Conservation (phyloP, 2,888 invertebrate species). For the Hirtodrosophila duncani region DNA sequence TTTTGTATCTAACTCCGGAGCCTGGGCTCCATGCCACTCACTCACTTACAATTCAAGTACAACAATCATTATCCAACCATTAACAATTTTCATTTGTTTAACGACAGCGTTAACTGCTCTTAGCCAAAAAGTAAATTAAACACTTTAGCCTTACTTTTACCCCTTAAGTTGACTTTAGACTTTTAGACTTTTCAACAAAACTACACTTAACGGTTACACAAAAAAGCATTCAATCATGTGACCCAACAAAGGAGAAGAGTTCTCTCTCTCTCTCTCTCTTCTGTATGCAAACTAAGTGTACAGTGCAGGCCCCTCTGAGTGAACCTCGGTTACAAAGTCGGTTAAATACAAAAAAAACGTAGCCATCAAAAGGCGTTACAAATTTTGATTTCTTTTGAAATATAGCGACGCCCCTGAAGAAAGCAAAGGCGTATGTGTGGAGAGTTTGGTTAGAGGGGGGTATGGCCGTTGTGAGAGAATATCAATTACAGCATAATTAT, state of each 20-base stretch:
- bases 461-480: slow-evolving; percentile 43
- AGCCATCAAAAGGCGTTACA: slow-evolving; percentile 68
- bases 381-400: slow-evolving; percentile 73
- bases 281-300: slow-evolving; percentile 68
- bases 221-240: slow-evolving; percentile 18
- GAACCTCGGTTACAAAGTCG: slow-evolving; percentile 28
- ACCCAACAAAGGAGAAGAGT: slow-evolving; percentile 3
- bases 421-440: slow-evolving; percentile 4
- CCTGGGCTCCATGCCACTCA: no score
- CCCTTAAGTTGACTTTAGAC: slow-evolving; percentile 25
- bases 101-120: no score
- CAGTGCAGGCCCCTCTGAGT: slow-evolving; percentile 5
- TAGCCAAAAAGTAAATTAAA: no score
- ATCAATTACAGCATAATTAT: slow-evolving; percentile 73
- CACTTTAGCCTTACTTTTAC: no score
- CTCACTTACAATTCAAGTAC: no score
- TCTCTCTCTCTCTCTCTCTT: slow-evolving; percentile 23
- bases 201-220: slow-evolving; percentile 38
- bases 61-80: no score
- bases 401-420: slow-evolving; percentile 48
- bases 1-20: no score
- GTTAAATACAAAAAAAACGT: slow-evolving; percentile 30
- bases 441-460: background rate
- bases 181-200: slow-evolving; percentile 9
- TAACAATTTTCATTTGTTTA: no score